These are phyloP conservation scores for Platyscapa corneri DNA, from an alignment of 1,140 invertebrate species.

Conservation along the genomic window DNA sequence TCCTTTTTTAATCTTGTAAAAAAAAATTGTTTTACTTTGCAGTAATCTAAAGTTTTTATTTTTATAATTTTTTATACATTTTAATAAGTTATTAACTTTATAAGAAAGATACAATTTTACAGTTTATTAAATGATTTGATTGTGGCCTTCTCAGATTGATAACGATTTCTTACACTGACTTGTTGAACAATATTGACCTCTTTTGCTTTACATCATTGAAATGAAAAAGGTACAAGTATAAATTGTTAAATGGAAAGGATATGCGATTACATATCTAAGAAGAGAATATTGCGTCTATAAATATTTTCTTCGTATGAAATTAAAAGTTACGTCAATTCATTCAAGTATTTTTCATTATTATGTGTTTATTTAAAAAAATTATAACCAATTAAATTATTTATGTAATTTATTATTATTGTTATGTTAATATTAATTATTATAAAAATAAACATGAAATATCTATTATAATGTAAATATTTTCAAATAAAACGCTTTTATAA, in stretches of 20 bases:
- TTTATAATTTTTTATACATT: not conserved
- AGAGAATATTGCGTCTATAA: not conserved
- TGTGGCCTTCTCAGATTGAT: not conserved
- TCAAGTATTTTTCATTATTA: not conserved
- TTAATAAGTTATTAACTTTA: not conserved
- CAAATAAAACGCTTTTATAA: no score
- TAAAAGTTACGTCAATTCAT: not conserved
- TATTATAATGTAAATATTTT: no score
- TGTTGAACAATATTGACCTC: constrained; percentile 3
- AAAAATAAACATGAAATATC: no score
- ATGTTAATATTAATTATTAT: no score
- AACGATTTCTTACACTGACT: not conserved
- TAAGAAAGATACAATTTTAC: not conserved
- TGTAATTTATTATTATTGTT: no score
- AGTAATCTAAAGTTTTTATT: not conserved
- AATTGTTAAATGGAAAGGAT: constrained; percentile 1
- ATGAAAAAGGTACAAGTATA: not conserved
- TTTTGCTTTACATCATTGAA: not conserved
- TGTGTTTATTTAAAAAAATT: no score
- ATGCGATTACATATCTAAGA: not conserved
- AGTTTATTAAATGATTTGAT: not conserved
- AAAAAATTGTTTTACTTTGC: not conserved
- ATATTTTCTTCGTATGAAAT: not conserved
- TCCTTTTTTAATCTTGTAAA: not conserved
- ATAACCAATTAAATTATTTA: no score